phyloP scores from a whole-genome alignment of 2,797 vertebrate genomes.

The Harpagifer antarcticus region DNA sequence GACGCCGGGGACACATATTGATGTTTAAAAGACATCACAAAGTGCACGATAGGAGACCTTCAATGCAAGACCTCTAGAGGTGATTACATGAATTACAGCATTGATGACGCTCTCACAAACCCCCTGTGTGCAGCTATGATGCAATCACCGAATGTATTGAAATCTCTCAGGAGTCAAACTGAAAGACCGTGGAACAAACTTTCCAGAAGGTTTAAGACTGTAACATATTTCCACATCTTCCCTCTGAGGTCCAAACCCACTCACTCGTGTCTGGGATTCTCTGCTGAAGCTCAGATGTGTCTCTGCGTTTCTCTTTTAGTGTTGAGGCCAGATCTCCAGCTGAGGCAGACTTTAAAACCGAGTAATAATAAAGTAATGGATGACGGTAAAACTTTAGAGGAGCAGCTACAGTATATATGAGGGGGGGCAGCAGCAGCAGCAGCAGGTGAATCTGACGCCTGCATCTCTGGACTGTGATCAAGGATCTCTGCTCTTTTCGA shows the following conservation, averaged over 20 bases:
- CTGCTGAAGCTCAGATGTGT: constrained; percentile 12
- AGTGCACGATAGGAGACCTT: too few species aligned
- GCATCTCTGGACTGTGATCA: constrained; percentile 44
- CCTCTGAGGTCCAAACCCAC: constrained; percentile 27
- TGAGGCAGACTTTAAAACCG: constrained; percentile 1
- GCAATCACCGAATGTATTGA: constrained; percentile 1
- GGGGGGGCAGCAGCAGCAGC: too few species aligned
- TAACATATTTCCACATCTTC: constrained; percentile 23
- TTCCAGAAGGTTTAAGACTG: constrained; percentile 8
- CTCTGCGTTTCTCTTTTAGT: constrained; percentile 22
- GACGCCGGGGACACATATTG: too few species aligned
- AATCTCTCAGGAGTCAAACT: neutral
- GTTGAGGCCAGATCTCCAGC: constrained; percentile 22
- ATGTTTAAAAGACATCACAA: too few species aligned
- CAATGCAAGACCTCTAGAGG: too few species aligned
- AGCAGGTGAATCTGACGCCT: constrained; percentile 6
- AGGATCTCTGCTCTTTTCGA: constrained; percentile 8
- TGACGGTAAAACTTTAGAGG: constrained; percentile 25
- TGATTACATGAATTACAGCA: neutral
- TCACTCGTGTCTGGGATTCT: constrained; percentile 33
- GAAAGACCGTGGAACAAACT: neutral
- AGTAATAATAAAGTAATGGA: constrained; percentile 14
- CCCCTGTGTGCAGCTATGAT: neutral
- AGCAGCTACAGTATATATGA: constrained; percentile 11
- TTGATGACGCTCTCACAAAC: neutral